Conservation (phyloP, 2,113 vertebrate genomes). For the Craseonycteris thonglongyai region DNA sequence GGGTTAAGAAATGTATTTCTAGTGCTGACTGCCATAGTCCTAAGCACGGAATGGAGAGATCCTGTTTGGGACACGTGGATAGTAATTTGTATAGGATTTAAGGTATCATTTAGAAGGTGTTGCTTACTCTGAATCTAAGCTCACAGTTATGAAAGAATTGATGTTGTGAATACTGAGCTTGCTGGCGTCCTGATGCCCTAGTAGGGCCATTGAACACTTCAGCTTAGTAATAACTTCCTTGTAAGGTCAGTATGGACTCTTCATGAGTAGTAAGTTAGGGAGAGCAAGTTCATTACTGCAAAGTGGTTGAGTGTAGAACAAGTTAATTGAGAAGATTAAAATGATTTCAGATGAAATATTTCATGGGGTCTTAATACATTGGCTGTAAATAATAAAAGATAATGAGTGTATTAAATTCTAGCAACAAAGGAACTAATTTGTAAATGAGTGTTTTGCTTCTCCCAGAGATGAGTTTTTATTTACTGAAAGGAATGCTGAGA, state of each 20-base stretch:
- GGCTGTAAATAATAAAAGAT: constrained; percentile 57
- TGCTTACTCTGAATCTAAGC: neutral
- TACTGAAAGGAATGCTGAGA: neutral
- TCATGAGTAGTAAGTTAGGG: constrained; percentile 33
- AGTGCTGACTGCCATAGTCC: neutral
- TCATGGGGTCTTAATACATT: constrained; percentile 58
- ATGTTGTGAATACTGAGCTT: neutral
- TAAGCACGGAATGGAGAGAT: neutral
- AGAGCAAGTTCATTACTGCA: constrained; percentile 40
- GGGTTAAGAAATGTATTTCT: constrained; percentile 13
- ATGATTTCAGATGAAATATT: constrained; percentile 63
- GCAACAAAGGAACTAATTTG: constrained; percentile 39
- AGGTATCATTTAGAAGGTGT: neutral
- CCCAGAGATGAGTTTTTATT: neutral
- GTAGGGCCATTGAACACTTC: neutral
- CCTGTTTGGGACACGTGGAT: neutral
- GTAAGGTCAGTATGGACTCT: neutral
- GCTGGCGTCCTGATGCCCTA: neutral
- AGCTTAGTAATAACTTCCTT: neutral
- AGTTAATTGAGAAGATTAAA: constrained; percentile 56
- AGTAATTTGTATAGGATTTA: neutral
- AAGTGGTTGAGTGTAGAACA: constrained; percentile 45
- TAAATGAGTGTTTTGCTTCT: constrained; percentile 41
- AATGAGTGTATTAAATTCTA: constrained; percentile 47
- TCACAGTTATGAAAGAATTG: constrained; percentile 10